These are phyloP conservation scores for Sebastes trivittatus DNA, from an alignment of 2,797 vertebrate genomes.

Conservation along the genomic window DNA sequence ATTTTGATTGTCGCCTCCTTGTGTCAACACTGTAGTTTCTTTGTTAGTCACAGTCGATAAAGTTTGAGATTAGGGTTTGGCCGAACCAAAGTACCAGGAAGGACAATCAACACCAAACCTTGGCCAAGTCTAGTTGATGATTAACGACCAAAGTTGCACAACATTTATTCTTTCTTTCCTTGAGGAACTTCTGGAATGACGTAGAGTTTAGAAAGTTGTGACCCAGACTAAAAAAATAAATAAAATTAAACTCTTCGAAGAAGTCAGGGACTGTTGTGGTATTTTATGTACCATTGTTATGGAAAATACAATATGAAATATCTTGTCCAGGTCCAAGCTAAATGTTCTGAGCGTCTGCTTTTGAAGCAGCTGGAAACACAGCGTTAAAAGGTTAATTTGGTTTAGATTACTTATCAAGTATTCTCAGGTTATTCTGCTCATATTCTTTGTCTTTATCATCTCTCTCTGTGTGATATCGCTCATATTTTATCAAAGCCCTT, in stretches of 20 bases:
- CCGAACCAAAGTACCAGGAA: not conserved
- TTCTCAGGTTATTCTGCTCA: not conserved
- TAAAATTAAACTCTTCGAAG: not conserved
- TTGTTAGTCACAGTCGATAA: not conserved
- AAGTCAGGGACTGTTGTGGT: not conserved
- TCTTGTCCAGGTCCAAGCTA: not conserved
- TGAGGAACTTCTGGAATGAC: not conserved
- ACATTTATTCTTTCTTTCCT: not conserved
- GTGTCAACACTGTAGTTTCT: not conserved
- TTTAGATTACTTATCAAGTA: not conserved
- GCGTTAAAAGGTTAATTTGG: not conserved
- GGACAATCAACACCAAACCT: not conserved
- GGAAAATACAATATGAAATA: not conserved
- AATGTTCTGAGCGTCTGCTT: not conserved
- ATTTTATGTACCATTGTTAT: no score
- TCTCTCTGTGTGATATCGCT: not conserved
- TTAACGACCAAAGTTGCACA: not conserved
- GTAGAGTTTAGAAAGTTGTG: not conserved
- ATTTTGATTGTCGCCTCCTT: not conserved
- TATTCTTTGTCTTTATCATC: not conserved
- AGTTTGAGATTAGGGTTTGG: not conserved
- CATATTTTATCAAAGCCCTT: not conserved
- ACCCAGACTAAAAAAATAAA: not conserved
- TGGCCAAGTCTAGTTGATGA: not conserved
- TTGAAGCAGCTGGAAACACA: not conserved